Evolutionary conservation across 2,797 vertebrate genomes (phyloP), one percentile per base, ranked within the genome.

Genomic region (Nannoperca australis): DNA sequence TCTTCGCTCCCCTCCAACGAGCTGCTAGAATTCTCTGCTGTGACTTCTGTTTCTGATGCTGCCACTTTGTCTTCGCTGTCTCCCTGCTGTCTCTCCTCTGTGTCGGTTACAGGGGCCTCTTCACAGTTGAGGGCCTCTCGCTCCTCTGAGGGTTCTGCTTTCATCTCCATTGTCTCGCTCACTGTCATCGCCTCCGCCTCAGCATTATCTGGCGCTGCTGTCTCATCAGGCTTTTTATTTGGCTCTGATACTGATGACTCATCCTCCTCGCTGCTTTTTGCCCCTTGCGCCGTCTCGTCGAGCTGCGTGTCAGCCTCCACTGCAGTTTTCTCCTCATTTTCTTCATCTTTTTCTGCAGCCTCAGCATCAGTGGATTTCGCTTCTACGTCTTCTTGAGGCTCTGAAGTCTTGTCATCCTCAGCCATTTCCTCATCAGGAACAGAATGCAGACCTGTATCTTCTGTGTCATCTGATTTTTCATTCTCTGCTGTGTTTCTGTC

Each of bases 141-240:
- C 67, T 87, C 88, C 76, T 85, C 89, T 44, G 83, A 84, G 66
- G 83, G 62, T 76, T 89, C 88, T 64, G 85, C 85, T 85, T 89
- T 90, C 40, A 87, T 89, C 79, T 91, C 85, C 74, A 60, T 58
- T 73, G 71, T 85, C 77, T 87, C 79, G 12, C 56, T 78, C 11
- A 47, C 66, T 67, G 82, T 77, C 75, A 54, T 56, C 15, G 47
- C 79, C 78, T 74, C 85, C 22, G 54, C 71, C 54, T 85, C 85
- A 15, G 79, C 78, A 61, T 85, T 76, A 64, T 76, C 90, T 20
- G 42, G 18, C n/a, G 18, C 60, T 68, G 62, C 82, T 51, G 73
- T 72, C 79, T 92, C 87, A 75, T 92, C 78, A 11, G 60, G 73
- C 64, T 79, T 70, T 73, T 56, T 71, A 59, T 81, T 73, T 14